Evolutionary conservation across 2,888 invertebrate species (phyloP), one percentile per base, ranked within the genome.

Genomic region (Agriotes lineatus): DNA sequence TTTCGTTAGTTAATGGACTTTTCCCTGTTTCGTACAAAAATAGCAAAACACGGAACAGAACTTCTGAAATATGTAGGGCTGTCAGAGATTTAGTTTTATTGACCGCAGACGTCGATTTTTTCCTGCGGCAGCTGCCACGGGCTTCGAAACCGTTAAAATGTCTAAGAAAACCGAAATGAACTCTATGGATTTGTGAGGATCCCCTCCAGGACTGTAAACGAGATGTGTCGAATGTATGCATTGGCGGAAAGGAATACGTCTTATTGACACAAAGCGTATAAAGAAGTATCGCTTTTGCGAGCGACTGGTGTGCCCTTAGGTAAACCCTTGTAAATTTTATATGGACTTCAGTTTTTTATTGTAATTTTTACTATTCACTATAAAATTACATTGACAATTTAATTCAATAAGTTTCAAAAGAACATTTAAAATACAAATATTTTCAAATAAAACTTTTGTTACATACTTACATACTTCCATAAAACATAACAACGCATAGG

Each of bases 71-170:
- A 79, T 80, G 78, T 79, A 76, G 77, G 79, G 76, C 77, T 82
- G 82, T 82, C 81, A 79, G 79, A 77, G 81, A 81, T 81, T 81
- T 81, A 81, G 82, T 82, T 82, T 82, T 82, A 83, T 83, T 82
- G 83, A 82, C 83, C 83, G 81, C 82, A 82, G 81, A 82, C 82
- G 81, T 79, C 78, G 80, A 81, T 80, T 80, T 80, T 79, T 71
- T 71, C 54, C n/a, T 52, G 60, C 35, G 65, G 71, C 71, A 71
- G 71, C 71, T 71, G 71, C 71, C 56, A 62, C 68, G 39, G 48
- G 57, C 50, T 45, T 59, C 45, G 60, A 52, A 65, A 80, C 81
- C 81, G 81, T 81, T 82, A 80, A 80, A 80, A 80, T 77, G 78
- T 80, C 79, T 80, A 76, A 75, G 74, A 78, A 68, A 78, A 73